Evolutionary conservation across 2,888 invertebrate genomes (phyloP), one percentile per base, ranked within the genome.

Genomic region (Drosophila paranaensis): DNA sequence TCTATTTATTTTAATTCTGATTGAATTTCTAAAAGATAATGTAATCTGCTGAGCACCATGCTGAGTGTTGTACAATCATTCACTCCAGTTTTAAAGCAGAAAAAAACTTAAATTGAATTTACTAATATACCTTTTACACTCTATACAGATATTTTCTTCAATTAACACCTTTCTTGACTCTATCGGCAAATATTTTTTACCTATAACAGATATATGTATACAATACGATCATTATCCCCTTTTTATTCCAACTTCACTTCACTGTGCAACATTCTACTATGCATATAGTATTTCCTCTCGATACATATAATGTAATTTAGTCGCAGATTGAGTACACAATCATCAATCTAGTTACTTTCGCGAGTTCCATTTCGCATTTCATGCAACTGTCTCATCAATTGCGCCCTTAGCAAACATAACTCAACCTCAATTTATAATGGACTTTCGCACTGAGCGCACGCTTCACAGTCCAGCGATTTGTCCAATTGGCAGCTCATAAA

Each of bases 401-500:
- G 20, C 37, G 39, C 43, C 56, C 63, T 43, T 62, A 63, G 50
- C 48, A 68, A 77, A 42, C 54, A 68, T 60, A 60, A 48, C 42
- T 69, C 48, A 43, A 61, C 37, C 30, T 48, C 39, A 46, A 53
- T 69, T 69, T 77, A 62, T 60, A 63, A 73, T 66, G 48, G 40
- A 57, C 33, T 67, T 58, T 62, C 33, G 14, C 54, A 39, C 35
- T 35, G 56, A 40, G 20, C 50, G 20, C 50, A 71, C 72, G 68
- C 48, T 76, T 77, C 58, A 77, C 79, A 77, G 79, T 77, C 75
- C 70, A 81, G 64, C 78, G 81, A 86, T 83, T 83, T 81, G 81
- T 71, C 87, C 87, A 88, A 88, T 84, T 88, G 88, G 74, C 88
- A 84, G 86, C 77, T 86, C 88, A 88, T 88, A 84, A 84, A 84